phyloP scores from a whole-genome alignment of 2,888 invertebrate genomes.

The Atrina japonica region DNA sequence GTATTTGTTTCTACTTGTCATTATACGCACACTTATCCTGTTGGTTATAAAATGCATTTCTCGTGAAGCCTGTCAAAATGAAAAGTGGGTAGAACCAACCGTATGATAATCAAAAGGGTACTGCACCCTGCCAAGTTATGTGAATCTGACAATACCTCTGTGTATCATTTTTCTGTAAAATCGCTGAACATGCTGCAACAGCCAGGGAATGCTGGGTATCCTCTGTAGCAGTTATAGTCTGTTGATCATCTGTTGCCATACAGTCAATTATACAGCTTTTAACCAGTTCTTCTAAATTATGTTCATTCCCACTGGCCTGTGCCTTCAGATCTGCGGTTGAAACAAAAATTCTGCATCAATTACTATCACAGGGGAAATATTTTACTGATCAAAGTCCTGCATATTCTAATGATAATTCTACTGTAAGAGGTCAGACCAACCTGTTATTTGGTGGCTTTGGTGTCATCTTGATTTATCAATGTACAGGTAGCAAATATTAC shows the following conservation, averaged over 20 bases:
- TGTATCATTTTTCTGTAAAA: not conserved
- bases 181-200: conserved; percentile 2
- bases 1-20: no score
- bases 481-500: no score
- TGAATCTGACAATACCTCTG: not conserved
- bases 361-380: not conserved
- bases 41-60: no score
- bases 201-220: conserved; percentile 8
- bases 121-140: no score
- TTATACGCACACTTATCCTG: no score
- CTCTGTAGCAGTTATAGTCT: not conserved
- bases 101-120: no score
- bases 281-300: conserved; percentile 13
- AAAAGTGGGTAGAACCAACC: no score
- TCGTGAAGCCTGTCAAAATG: no score
- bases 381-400: not conserved
- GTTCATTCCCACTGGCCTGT: conserved; percentile 10
- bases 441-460: no score
- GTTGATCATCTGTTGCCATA: conserved; percentile 2
- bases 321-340: conserved; percentile 10
- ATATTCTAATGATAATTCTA: no score
- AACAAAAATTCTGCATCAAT: not conserved
- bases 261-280: conserved; percentile 12
- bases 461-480: no score
- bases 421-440: no score